A percentile compares a stretch with the other conserved stretches of the same genome.
phyloP scores from a whole-genome alignment of 2,888 invertebrate genomes.

The Lypha dubia region DNA sequence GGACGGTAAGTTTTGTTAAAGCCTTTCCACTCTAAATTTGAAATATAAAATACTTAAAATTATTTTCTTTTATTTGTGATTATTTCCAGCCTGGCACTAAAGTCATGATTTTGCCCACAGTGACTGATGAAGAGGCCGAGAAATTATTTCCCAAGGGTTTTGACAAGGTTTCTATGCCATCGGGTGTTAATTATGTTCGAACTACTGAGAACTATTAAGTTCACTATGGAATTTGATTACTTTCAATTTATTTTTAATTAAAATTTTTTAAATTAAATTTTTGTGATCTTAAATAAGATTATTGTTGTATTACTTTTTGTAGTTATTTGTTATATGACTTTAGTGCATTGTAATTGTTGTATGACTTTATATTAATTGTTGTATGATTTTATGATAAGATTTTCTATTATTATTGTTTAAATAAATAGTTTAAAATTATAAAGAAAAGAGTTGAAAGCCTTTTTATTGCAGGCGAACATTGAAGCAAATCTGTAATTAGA shows the following conservation, averaged over 20 bases:
- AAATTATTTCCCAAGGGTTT: slow-evolving; percentile 88
- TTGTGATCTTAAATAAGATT: neutral
- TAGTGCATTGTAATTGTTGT: no score
- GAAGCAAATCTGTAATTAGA: no score
- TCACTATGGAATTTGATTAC: neutral
- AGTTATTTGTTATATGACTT: neutral
- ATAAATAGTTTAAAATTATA: neutral
- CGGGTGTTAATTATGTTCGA: slow-evolving; percentile 89
- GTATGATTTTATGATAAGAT: neutral
- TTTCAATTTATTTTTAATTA: neutral
- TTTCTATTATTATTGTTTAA: neutral
- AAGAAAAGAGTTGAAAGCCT: no score
- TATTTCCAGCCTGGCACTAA: slow-evolving; percentile 87
- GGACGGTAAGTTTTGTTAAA: slow-evolving; percentile 87
- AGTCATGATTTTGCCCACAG: slow-evolving; percentile 91
- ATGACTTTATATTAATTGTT: slow-evolving; percentile 5
- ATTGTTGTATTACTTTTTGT: neutral
- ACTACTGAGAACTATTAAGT: slow-evolving; percentile 87
- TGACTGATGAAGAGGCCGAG: slow-evolving; percentile 87
- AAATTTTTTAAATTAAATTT: neutral
- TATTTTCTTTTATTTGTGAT: slow-evolving; percentile 61
- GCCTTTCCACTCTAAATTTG: neutral
- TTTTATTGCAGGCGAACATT: no score
- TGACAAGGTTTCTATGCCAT: slow-evolving; percentile 88
- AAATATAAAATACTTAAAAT: slow-evolving; percentile 30